These are phyloP conservation scores for Camponotus pennsylvanicus DNA, from an alignment of 1,140 invertebrate species.

Conservation along the genomic window DNA sequence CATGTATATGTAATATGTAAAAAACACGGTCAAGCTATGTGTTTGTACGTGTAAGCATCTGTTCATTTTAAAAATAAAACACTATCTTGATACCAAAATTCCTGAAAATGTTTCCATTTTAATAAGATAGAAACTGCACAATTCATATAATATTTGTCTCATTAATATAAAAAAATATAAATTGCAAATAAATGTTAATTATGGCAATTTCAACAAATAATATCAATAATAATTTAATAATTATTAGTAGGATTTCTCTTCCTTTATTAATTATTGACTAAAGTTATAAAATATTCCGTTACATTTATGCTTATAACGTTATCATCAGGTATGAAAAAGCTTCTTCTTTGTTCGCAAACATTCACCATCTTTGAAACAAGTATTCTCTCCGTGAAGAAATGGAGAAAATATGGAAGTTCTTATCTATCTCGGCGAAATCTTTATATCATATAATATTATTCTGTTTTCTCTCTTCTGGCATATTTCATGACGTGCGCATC, in stretches of 20 bases:
- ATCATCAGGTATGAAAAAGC: constrained; percentile 22
- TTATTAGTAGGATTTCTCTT: not conserved
- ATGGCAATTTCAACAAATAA: not conserved
- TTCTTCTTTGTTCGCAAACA: constrained; percentile 48
- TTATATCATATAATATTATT: constrained; percentile 55
- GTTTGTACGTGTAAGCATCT: not conserved
- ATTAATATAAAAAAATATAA: not conserved
- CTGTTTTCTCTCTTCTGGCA: constrained; percentile 14
- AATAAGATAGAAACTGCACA: not conserved
- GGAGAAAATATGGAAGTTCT: constrained; percentile 51
- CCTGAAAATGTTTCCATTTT: not conserved
- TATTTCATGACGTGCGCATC: constrained; percentile 16
- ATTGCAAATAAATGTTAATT: constrained; percentile 1
- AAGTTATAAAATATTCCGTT: constrained; percentile 19
- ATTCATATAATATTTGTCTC: not conserved
- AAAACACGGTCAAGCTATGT: not conserved
- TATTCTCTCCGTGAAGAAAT: constrained; percentile 28
- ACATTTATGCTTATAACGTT: not conserved
- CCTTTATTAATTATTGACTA: constrained; percentile 14
- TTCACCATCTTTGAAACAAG: constrained; percentile 37
- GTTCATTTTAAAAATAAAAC: not conserved
- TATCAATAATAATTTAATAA: not conserved
- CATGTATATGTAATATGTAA: not conserved
- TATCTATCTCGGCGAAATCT: constrained; percentile 35
- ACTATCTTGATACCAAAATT: not conserved